Percentiles rank a stretch among this genome's conserved stretches.
Evolutionary conservation across 2,797 vertebrate genomes (phyloP).

Genomic region (Leptatherina wallacei): DNA sequence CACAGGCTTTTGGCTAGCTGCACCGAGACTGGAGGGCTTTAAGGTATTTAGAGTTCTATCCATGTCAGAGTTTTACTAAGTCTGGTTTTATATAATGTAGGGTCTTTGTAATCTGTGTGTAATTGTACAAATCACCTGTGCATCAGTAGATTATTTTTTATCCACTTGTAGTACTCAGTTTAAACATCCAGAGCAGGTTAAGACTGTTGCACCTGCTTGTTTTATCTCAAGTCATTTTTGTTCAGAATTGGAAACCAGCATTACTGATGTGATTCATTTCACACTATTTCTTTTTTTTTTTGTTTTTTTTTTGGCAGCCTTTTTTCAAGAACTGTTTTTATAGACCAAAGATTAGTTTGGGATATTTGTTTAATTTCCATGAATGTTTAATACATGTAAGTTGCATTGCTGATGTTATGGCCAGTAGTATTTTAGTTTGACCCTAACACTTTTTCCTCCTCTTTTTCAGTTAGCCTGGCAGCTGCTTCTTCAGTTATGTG

Average conservation of each 20-base stretch:
- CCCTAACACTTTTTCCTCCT: background rate
- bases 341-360: background rate
- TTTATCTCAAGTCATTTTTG: conserved; percentile 6
- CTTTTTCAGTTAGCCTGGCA: conserved; percentile 15
- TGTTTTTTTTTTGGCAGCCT: background rate
- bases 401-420: background rate
- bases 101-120: conserved; percentile 46
- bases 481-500: conserved; percentile 30
- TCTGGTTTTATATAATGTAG: conserved; percentile 28
- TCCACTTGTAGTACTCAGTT: conserved; percentile 24
- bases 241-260: background rate
- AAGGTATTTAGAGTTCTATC: conserved; percentile 47
- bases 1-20: conserved; percentile 32
- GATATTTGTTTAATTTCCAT: background rate
- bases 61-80: conserved; percentile 36
- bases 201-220: conserved; percentile 22
- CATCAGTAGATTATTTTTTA: conserved; percentile 42
- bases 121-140: conserved; percentile 54
- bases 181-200: conserved; percentile 24
- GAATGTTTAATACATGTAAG: accelerated
- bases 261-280: background rate
- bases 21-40: conserved; percentile 42
- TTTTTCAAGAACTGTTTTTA: background rate
- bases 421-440: background rate
- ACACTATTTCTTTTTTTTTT: too few species aligned